Base-by-base conservation (phyloP, 2,797 vertebrate genomes). In the Momotus momota region DNA sequence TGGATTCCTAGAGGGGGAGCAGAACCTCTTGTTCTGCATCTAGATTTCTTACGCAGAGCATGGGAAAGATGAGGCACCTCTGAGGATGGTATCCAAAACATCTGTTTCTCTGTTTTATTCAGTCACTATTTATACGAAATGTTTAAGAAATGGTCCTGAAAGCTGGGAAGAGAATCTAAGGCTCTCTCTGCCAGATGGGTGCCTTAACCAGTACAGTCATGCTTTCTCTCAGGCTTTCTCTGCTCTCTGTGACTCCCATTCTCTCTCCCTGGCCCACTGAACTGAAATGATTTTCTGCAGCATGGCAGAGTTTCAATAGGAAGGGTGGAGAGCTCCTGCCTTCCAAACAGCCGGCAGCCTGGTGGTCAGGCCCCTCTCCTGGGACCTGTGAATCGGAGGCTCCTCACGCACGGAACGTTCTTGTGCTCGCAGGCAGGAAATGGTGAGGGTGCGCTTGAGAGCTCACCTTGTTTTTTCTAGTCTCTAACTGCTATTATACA, bases 281-380 rank as follows among this genome's bases (percentile, higher is more conserved):
- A 94, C 88, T 85, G 45, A 40, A 78, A 85, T 77, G 77, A 82
- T 71, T 93, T 96, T 91, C 90, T 89, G 86, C 88, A 94, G 87
- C 61, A 58, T 96, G 95, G 96, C 96, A 87, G 52, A 49, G 91
- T 93, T 96, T 92, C 96, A 96, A 92, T 78, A 96, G 96, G 96
- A 97, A 96, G 96, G 96, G 95, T 96, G 96, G 94, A 93, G 96
- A 92, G 72, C 65, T 88, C 81, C 86, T 96, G 93, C 86, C 65
- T 96, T 90, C 90, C 89, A 89, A 97, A 95, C 95, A 95, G 94
- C 90, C 90, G 89, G 84, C 72, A 83, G 86, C 87, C 88, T 97
- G 81, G 84, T 92, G 93, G 90, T 94, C 88, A 96, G 90, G 81
- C 92, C 0, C 2, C 86, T 90, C 95, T 94, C 95, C 60, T 69